Evolutionary conservation across 2,113 vertebrate species (phyloP), one percentile per base, ranked within the genome.

Genomic region (Toxostoma redivivum): DNA sequence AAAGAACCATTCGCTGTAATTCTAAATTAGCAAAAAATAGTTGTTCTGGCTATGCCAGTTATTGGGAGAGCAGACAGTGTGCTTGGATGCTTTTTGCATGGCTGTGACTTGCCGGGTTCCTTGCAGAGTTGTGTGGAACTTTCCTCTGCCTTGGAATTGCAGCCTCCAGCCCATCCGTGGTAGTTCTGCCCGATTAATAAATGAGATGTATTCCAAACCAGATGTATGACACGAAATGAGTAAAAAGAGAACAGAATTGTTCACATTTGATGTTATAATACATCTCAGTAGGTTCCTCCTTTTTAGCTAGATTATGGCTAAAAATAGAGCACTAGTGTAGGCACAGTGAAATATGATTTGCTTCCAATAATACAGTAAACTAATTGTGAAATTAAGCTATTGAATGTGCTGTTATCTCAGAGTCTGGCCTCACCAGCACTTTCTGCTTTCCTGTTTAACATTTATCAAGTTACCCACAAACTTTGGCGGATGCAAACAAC

Each of bases 291-390:
- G 85, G 94, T 95, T 91, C 61, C 92, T 95, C 80, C 87, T 91
- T 96, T 92, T 97, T 92, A 96, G 94, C 94, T 94, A 97, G 92
- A 95, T 97, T 97, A 95, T 60, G 94, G 96, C 96, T 98, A 98
- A 98, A 97, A 97, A 97, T 98, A 98, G 97, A 96, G 81, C 81
- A 31, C 72, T 92, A 53, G 96, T 97, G 97, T 98, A 96, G 95
- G 97, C 97, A 98, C 91, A 85, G 94, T 93, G 95, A 97, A 97
- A 97, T 98, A 92, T 95, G 96, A 98, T 97, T 98, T 97, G 97
- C 95, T 97, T 97, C 96, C 97, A 98, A 97, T 96, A 97, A 97
- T 95, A 96, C 33, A 94, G 97, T 90, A 96, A 92, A 80, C 96
- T 97, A 97, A 97, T 98, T 94, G 94, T 97, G 96, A 97, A 96